These are phyloP conservation scores for Sinocyclocheilus rhinocerous DNA, from an alignment of 2,113 vertebrate genomes.

Conservation along the genomic window DNA sequence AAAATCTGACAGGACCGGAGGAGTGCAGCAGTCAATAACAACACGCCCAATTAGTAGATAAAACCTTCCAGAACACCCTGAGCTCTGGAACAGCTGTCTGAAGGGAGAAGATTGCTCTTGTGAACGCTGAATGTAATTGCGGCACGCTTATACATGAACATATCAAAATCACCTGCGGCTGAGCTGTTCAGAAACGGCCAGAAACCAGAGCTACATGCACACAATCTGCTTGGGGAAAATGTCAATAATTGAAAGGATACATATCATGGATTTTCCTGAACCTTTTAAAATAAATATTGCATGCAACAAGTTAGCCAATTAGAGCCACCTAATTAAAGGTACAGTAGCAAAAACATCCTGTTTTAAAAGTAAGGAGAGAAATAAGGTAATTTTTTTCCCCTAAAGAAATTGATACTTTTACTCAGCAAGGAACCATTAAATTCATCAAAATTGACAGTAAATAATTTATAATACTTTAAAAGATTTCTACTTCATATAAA, in stretches of 20 bases:
- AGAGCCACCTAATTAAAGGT: neutral
- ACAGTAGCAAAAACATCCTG: neutral
- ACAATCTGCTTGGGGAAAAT: neutral
- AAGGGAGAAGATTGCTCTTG: slow-evolving; percentile 24
- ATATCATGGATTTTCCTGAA: neutral
- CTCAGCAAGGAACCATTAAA: too few relatives aligned
- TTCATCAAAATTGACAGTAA: neutral
- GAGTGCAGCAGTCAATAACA: slow-evolving; percentile 38
- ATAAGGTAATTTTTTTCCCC: neutral
- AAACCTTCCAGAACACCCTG: slow-evolving; percentile 30
- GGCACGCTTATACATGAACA: neutral
- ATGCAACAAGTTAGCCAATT: neutral
- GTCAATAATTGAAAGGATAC: neutral
- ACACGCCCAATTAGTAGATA: slow-evolving; percentile 40
- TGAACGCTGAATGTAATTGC: slow-evolving; percentile 2
- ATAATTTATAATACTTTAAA: neutral
- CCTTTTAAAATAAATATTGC: neutral
- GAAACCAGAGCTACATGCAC: neutral
- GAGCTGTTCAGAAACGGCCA: neutral
- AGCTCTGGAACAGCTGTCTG: slow-evolving; percentile 20
- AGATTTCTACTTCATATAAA: too few relatives aligned
- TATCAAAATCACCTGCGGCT: neutral
- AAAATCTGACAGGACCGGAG: slow-evolving; percentile 38
- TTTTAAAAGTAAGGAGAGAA: neutral
- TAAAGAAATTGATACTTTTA: too few relatives aligned